Evolutionary conservation across 1,140 invertebrate species (phyloP).

Genomic region (Platyscapa corneri): DNA sequence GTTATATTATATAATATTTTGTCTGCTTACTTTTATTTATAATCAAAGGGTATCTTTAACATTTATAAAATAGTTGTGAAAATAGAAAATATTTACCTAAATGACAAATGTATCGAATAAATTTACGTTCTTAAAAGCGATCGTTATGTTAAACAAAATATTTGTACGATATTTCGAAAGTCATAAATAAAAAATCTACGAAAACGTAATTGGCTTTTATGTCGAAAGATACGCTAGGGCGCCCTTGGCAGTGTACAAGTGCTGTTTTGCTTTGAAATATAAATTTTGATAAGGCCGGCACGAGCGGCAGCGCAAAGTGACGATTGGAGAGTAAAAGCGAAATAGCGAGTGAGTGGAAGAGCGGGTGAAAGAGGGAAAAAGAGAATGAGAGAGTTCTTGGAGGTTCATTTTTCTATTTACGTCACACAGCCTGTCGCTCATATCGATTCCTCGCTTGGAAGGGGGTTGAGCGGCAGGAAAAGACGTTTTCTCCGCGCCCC

Average conservation of each 20-base stretch:
- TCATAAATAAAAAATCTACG: conserved; percentile 1
- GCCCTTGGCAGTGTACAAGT: neutral
- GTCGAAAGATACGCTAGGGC: conserved; percentile 20
- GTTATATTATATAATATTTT: no score
- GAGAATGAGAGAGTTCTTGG: neutral
- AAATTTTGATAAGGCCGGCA: conserved; percentile 45
- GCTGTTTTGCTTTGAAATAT: conserved; percentile 21
- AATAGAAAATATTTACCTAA: no score
- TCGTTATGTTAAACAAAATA: neutral
- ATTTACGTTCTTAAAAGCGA: neutral
- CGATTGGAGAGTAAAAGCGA: conserved; percentile 16
- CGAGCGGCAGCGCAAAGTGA: conserved; percentile 32
- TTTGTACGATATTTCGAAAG: neutral
- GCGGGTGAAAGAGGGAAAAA: neutral
- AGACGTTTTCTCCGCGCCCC: conserved; percentile 45
- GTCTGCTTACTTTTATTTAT: no score
- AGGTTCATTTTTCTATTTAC: conserved; percentile 52
- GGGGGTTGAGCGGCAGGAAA: conserved; percentile 25
- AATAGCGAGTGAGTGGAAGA: neutral
- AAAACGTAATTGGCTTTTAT: conserved; percentile 38
- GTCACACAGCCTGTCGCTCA: conserved; percentile 48
- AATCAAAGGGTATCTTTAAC: no score
- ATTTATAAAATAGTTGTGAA: no score
- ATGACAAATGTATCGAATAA: no score
- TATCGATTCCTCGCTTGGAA: conserved; percentile 43